phyloP scores from a whole-genome alignment of 2,797 vertebrate species.

The Aeoliscus strigatus region DNA sequence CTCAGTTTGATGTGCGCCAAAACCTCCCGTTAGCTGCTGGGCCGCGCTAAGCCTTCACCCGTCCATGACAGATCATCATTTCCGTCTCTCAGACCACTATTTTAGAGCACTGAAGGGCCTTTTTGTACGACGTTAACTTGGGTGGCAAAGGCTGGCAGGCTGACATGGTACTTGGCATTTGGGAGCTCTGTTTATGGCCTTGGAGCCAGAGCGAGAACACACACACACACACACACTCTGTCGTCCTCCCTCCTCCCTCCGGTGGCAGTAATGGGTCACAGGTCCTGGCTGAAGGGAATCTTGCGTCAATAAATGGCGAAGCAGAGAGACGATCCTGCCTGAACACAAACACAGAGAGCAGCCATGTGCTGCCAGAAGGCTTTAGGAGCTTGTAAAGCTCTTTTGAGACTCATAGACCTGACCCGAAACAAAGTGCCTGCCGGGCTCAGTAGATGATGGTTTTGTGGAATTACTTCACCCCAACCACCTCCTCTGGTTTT shows the following conservation, averaged over 20 bases:
- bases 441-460: constrained; percentile 15
- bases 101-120: constrained; percentile 52
- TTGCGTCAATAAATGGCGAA: constrained; percentile 74
- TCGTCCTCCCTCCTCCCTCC: constrained; percentile 39
- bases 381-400: constrained; percentile 52
- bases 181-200: constrained; percentile 62
- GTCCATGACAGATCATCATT: constrained; percentile 53
- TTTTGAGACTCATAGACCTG: constrained; percentile 28
- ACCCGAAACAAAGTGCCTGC: constrained; percentile 17
- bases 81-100: constrained; percentile 49
- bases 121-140: constrained; percentile 61
- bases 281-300: constrained; percentile 56
- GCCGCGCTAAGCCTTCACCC: constrained; percentile 35
- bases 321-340: constrained; percentile 63
- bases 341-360: constrained; percentile 67
- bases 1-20: too few species aligned
- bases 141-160: constrained; percentile 64
- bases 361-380: constrained; percentile 60
- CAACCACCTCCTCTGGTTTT: constrained; percentile 2
- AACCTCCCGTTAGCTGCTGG: too few species aligned
- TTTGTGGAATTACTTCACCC: constrained; percentile 25
- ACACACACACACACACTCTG: constrained; percentile 52
- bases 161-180: constrained; percentile 66
- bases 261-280: constrained; percentile 66
- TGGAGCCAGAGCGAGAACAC: constrained; percentile 59